Conservation (phyloP, 2,888 invertebrate genomes). For the Lucinisca nassula region DNA sequence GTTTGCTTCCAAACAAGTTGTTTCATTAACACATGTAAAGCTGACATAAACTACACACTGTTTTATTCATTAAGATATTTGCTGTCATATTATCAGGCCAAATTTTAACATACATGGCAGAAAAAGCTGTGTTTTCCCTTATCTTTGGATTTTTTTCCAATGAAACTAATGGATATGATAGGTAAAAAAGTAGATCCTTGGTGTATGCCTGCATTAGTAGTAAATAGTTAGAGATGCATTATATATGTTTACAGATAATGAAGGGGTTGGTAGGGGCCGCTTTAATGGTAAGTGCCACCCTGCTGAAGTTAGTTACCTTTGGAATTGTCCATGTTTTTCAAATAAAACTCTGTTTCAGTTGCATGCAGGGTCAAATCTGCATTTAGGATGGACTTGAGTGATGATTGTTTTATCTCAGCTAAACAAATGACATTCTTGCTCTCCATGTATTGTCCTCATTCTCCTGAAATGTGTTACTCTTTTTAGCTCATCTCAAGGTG, state of each 20-base stretch:
- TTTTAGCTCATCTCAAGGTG: too few relatives aligned
- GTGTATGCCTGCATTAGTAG: background rate
- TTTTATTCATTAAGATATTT: too few relatives aligned
- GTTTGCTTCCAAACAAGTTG: too few relatives aligned
- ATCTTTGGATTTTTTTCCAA: background rate
- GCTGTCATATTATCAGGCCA: too few relatives aligned
- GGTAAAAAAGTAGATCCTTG: conserved; percentile 2
- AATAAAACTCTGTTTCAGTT: background rate
- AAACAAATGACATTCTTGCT: too few relatives aligned
- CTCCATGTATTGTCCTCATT: too few relatives aligned
- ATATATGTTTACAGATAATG: background rate
- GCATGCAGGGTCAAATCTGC: background rate
- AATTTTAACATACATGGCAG: too few relatives aligned
- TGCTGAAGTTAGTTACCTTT: background rate
- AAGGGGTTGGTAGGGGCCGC: background rate
- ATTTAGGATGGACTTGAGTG: background rate
- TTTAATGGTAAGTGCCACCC: conserved; percentile 44
- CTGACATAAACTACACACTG: too few relatives aligned
- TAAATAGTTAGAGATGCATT: background rate
- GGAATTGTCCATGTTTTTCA: conserved; percentile 16
- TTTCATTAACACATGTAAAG: too few relatives aligned
- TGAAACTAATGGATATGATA: background rate
- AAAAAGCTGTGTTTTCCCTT: too few relatives aligned
- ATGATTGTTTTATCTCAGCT: too few relatives aligned
- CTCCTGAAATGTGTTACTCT: too few relatives aligned